Conservation (phyloP, 2,888 invertebrate species). For the Nemurella pictetii region DNA sequence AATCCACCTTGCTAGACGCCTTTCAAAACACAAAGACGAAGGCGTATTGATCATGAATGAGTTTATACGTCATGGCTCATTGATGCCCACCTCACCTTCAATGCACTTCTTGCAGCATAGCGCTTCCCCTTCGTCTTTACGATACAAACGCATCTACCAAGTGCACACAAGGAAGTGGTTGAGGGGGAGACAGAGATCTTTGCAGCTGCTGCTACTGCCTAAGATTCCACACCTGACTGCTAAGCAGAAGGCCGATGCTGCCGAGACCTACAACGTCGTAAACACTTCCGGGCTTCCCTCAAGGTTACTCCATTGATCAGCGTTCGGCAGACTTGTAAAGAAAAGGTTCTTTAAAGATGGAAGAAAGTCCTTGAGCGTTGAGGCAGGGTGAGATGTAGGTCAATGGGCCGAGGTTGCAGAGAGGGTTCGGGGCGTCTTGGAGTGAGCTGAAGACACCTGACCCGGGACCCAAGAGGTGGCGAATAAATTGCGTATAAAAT, state of each 20-base stretch:
- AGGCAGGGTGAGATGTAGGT: background rate
- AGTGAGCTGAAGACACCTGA: background rate
- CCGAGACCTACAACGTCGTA: too few species aligned
- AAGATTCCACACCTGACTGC: background rate
- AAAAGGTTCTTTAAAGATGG: background rate
- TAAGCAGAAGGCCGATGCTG: background rate
- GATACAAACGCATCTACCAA: background rate
- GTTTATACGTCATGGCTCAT: background rate
- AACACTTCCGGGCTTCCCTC: background rate
- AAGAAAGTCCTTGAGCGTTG: background rate
- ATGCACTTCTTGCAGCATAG: background rate
- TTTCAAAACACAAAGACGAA: background rate
- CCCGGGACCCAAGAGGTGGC: too few species aligned
- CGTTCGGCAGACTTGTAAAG: background rate
- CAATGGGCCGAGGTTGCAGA: background rate
- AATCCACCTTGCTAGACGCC: background rate
- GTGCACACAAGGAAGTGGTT: background rate
- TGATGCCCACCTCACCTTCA: background rate
- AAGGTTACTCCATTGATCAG: background rate
- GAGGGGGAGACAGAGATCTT: background rate
- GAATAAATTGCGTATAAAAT: too few species aligned
- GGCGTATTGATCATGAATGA: background rate
- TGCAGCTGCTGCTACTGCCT: background rate
- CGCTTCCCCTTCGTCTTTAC: background rate
- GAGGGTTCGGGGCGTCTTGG: too few species aligned